These are phyloP conservation scores for Palythoa grandiflora DNA, from an alignment of 92 coral and sea anemone genomes.

Conservation along the genomic window DNA sequence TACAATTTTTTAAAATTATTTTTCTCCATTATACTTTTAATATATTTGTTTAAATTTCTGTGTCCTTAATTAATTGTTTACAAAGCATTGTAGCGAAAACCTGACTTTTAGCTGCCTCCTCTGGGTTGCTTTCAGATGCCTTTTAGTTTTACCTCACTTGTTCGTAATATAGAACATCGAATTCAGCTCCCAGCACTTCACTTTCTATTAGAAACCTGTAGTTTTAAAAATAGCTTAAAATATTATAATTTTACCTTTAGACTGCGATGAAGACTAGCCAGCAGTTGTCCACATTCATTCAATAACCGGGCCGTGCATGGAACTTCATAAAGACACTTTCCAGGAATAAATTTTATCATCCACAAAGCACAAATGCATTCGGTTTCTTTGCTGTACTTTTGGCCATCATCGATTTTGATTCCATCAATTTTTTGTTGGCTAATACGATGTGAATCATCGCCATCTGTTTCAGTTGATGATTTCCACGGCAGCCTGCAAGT, in stretches of 20 bases:
- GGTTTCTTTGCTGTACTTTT: slow-evolving; percentile 35
- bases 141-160: no score
- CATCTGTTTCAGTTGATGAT: not conserved
- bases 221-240: not conserved
- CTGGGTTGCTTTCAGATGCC: no score
- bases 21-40: no score
- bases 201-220: no score
- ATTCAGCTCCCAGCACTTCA: no score
- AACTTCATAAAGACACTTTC: slow-evolving; percentile 62
- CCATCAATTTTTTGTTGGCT: not conserved
- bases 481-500: slow-evolving; percentile 42
- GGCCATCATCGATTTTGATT: slow-evolving; percentile 52
- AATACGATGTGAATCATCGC: not conserved
- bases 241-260: slow-evolving; percentile 3
- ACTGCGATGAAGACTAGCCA: slow-evolving; percentile 26
- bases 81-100: no score
- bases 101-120: no score
- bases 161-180: no score
- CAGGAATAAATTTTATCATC: slow-evolving; percentile 67
- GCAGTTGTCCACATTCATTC: slow-evolving; percentile 22
- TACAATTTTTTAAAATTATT: no score
- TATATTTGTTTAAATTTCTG: no score
- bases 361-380: slow-evolving; percentile 65
- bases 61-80: no score
- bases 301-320: slow-evolving; percentile 45